Evolutionary conservation across 2,113 vertebrate genomes (phyloP), one percentile per base, ranked within the genome.

Genomic region (Epinephelus fuscoguttatus): DNA sequence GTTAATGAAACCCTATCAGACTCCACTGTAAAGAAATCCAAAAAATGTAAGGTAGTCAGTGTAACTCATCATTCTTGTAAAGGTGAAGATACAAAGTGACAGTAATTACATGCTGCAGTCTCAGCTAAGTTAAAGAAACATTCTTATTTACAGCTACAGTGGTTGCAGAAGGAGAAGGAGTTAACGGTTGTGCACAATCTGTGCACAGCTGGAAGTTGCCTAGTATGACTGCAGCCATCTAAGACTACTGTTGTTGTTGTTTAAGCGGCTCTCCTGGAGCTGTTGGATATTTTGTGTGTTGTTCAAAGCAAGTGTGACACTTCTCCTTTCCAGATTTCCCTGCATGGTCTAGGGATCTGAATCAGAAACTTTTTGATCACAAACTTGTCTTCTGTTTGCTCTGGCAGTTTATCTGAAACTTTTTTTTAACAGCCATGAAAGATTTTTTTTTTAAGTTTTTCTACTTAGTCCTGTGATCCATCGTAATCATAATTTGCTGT

Each of bases 121-220:
- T 70, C 11, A 52, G 45, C n/a, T 62, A 25, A 62, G 27, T 53
- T 69, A 30, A 49, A 78, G 23, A 25, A 45, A 30, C 19, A 67
- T 67, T 27, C 3, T 57, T 82, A 50, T 64, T 82, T 73, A 75
- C 47, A 64, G 71, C 50, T 55, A 25, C 59, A n/a, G 11, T n/a
- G 27, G 50, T 75, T 64, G 56, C 56, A 71, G 67, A 25, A 55
- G 30, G 21, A 79, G 59, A 81, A 66, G 1, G 11, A 66, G 67
- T 55, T 23, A 62, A 72, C 40, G 57, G n/a, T 67, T 23, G 50
- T 42, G 6, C 59, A 23, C 25, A 59, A 52, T 59, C 45, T 80
- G 79, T 80, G 71, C 87, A 63, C 81, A 86, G 81, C 61, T 78
- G 81, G 88, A 86, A 10, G 49, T 61, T 79, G 7, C 78, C 75